Evolutionary conservation across 2,888 invertebrate genomes (phyloP).

Genomic region (Calameuta idolon): DNA sequence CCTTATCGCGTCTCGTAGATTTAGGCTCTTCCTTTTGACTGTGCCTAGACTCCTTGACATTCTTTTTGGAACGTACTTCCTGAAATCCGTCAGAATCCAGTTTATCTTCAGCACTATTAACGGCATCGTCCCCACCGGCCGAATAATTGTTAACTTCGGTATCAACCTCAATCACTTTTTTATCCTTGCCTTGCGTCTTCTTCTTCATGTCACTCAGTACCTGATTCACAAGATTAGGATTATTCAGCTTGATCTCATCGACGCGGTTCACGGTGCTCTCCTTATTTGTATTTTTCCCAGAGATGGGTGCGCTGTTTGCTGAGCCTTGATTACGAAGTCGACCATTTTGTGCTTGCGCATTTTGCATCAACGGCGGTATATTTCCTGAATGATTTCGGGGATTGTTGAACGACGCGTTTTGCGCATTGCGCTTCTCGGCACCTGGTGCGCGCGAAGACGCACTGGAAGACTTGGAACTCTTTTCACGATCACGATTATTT

Average conservation of each 20-base stretch:
- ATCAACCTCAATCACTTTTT: conserved; percentile 68
- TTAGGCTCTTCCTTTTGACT: conserved; percentile 43
- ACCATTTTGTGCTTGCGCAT: conserved; percentile 55
- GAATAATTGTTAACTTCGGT: conserved; percentile 71
- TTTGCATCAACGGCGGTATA: conserved; percentile 56
- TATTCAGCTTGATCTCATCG: conserved; percentile 70
- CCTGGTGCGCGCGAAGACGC: conserved; percentile 56
- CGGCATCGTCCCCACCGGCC: conserved; percentile 61
- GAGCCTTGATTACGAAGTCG: conserved; percentile 57
- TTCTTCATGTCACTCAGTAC: conserved; percentile 67
- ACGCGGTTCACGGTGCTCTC: conserved; percentile 68
- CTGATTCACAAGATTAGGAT: conserved; percentile 71
- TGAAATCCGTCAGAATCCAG: conserved; percentile 81
- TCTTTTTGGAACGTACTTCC: conserved; percentile 86
- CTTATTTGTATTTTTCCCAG: conserved; percentile 51
- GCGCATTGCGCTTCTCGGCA: conserved; percentile 57
- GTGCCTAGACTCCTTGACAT: conserved; percentile 73
- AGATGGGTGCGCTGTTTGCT: conserved; percentile 51
- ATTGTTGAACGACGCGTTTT: conserved; percentile 48
- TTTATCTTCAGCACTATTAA: conserved; percentile 57
- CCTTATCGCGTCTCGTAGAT: conserved; percentile 29
- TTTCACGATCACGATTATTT: conserved; percentile 51
- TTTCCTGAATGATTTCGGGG: conserved; percentile 60
- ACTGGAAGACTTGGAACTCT: conserved; percentile 50
- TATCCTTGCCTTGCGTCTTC: conserved; percentile 59